Evolutionary conservation across 2,888 invertebrate genomes (phyloP).

Genomic region (Drosophila nigricruria): DNA sequence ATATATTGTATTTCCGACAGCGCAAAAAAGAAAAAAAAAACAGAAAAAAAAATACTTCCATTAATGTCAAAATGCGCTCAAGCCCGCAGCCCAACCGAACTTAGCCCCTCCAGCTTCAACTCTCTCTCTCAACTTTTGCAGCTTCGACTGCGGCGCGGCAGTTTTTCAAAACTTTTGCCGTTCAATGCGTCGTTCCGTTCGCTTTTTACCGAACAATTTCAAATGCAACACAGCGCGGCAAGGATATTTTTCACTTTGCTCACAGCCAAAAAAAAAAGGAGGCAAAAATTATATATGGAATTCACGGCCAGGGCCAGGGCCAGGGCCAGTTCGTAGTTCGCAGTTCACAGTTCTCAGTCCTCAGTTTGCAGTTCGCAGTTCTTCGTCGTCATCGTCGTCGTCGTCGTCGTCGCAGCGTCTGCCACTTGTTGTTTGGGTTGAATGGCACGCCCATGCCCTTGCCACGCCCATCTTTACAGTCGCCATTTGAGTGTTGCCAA

Average conservation of each 20-base stretch:
- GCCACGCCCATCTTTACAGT: conserved; percentile 7
- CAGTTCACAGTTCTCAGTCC: conserved; percentile 30
- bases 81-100: conserved; percentile 1
- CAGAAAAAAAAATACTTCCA: conserved; percentile 31
- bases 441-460: conserved; percentile 10
- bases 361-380: conserved; percentile 46
- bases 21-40: conserved; percentile 15
- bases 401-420: conserved; percentile 24
- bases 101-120: background rate
- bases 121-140: background rate
- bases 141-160: conserved; percentile 39
- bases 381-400: conserved; percentile 5
- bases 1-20: conserved; percentile 48
- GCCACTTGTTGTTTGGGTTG: conserved; percentile 35
- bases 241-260: conserved; percentile 78
- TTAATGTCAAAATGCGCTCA: conserved; percentile 60
- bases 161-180: conserved; percentile 49
- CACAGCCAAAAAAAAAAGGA: conserved; percentile 26
- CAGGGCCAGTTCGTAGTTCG: conserved; percentile 48
- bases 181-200: conserved; percentile 53
- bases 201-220: conserved; percentile 57
- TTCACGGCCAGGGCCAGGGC: conserved; percentile 73
- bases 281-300: conserved; percentile 74
- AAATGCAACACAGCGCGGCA: conserved; percentile 70
- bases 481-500: conserved; percentile 67